Base-by-base conservation (phyloP, 2,888 invertebrate genomes). In the Drosophila mulleri region DNA sequence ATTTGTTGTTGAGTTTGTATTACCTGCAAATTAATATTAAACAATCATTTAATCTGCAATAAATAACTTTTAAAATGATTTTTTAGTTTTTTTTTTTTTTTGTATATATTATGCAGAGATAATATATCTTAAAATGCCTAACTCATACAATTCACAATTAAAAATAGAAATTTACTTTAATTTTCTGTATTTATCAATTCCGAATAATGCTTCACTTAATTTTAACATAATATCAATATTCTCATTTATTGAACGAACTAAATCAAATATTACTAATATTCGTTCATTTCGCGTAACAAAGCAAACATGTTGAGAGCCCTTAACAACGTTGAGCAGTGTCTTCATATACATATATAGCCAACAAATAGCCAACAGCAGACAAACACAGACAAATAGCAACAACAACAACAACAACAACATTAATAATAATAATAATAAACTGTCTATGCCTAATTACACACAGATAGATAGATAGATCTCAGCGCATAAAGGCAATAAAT, bases 401-500 rank as follows among this genome's bases (percentile, higher is more conserved):
- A 39, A 54, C 39, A n/a, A 52, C 53, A 53, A 37, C 39, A 26
- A 29, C 12, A 39, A 16, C 12, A 6, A 39, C 12, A 39, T 6
- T 14, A 41, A n/a, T 29, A 62, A 47, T 14, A 45, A 67, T 54
- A 67, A 65, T 65, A 72, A 57, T 52, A 56, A 60, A 56, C 56
- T 47, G 41, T 7, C 54, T 56, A 41, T 41, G 67, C 50, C 72
- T 76, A 76, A 76, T 75, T 76, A 72, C 72, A 42, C 67, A 41
- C 62, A 60, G 67, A 75, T 72, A 60, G 67, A 75, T 72, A 60
- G 67, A 76, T 72, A 57, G 65, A 76, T 72, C 61, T 72, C 64
- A 60, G 26, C 64, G 56, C 69, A 79, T 81, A 77, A 71, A 69
- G 67, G 83, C 86, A 81, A 83, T 83, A 86, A 83, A 83, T 83